Evolutionary conservation across 2,797 vertebrate genomes (phyloP).

Genomic region (Muscicapa comitata): DNA sequence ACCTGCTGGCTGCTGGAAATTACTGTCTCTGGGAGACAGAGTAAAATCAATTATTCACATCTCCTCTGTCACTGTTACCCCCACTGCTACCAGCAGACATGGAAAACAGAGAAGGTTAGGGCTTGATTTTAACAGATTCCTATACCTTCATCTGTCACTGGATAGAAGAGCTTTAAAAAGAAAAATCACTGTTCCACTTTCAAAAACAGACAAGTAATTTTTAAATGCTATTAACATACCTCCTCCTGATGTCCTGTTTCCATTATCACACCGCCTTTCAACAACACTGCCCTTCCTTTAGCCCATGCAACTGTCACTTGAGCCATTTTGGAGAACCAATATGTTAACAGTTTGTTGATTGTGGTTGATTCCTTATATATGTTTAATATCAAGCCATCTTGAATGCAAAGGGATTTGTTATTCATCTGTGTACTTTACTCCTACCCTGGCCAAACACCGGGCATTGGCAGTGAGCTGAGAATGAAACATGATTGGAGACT

Average conservation of each 20-base stretch:
- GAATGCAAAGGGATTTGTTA: not conserved
- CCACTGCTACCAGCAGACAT: constrained; percentile 7
- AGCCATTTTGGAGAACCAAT: not conserved
- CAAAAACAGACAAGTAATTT: not conserved
- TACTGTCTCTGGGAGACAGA: constrained; percentile 46
- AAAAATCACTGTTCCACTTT: constrained; percentile 27
- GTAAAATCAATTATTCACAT: constrained; percentile 73
- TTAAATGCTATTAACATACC: not conserved
- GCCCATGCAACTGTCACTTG: not conserved
- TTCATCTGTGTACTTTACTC: not conserved
- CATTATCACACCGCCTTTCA: not conserved
- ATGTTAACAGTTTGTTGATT: not conserved
- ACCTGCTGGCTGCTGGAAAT: constrained; percentile 70
- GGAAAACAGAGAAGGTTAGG: constrained; percentile 23
- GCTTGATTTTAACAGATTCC: constrained; percentile 45
- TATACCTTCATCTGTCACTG: not conserved
- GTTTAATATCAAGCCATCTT: not conserved
- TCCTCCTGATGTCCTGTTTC: not conserved
- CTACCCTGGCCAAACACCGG: not conserved
- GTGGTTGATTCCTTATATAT: accelerated
- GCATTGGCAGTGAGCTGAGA: not conserved
- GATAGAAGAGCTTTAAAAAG: not conserved
- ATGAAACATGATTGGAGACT: not conserved
- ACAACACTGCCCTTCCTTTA: not conserved
- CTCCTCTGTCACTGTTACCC: constrained; percentile 32